These are phyloP conservation scores for Lepidonotus clava DNA, from an alignment of 2,888 invertebrate genomes.

Conservation along the genomic window DNA sequence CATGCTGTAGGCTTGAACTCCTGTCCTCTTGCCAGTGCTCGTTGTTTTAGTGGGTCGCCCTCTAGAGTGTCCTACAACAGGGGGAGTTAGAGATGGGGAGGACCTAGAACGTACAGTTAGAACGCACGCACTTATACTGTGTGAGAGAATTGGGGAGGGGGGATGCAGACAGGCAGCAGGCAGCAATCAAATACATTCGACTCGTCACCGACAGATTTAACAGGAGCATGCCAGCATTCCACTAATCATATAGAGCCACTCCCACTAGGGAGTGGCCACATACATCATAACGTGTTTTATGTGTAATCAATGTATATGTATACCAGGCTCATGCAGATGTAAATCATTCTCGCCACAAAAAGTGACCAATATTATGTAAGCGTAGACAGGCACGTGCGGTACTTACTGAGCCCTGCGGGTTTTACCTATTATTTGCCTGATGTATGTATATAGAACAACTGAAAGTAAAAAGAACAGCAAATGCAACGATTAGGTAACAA, in stretches of 20 bases:
- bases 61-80: no score
- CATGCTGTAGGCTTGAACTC: no score
- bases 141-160: no score
- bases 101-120: no score
- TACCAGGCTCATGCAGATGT: neutral
- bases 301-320: no score
- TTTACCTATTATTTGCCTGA: constrained; percentile 5
- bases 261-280: neutral
- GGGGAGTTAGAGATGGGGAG: no score
- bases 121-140: no score
- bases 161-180: constrained; percentile 10
- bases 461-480: constrained; percentile 48
- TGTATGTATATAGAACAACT: constrained; percentile 34
- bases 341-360: neutral
- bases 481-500: constrained; percentile 18
- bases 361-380: neutral
- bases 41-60: no score
- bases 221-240: constrained; percentile 11
- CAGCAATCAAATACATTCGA: neutral
- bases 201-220: neutral
- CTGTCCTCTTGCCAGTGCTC: no score
- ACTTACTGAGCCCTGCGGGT: neutral
- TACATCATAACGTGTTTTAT: no score
- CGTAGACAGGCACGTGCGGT: neutral
- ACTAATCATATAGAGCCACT: neutral